phyloP scores from a whole-genome alignment of 2,113 vertebrate genomes.

The Anarhynchus alexandrinus region DNA sequence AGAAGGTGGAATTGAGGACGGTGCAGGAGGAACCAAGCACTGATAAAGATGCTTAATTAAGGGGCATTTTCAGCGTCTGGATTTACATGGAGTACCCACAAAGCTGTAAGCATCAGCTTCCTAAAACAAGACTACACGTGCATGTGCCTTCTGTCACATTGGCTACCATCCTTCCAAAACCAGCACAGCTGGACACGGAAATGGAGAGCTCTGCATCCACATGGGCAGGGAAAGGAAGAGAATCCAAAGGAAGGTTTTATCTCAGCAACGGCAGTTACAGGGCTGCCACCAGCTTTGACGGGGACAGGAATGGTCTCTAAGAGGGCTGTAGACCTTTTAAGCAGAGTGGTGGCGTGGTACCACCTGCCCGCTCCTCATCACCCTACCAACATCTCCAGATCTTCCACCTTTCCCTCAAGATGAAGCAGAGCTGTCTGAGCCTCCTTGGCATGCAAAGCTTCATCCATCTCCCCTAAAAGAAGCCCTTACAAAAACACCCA shows the following conservation, averaged over 20 bases:
- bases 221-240: background rate
- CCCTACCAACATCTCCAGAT: background rate
- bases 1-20: background rate
- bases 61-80: background rate
- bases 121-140: background rate
- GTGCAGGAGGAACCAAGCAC: background rate
- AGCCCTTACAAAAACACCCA: background rate
- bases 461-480: background rate
- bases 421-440: background rate
- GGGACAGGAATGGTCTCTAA: background rate
- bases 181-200: background rate
- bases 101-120: background rate
- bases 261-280: background rate
- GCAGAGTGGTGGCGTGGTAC: background rate
- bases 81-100: background rate
- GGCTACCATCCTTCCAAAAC: background rate
- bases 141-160: background rate
- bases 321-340: background rate
- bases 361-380: background rate
- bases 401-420: background rate
- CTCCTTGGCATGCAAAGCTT: accelerated
- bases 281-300: background rate
- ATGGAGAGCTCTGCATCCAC: accelerated
- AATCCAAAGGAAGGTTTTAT: background rate
- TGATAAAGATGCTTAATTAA: background rate